These are phyloP conservation scores for Aurelia aurita complex sp. Pacific DNA, from an alignment of 30 jellyfish, hydroid and myxozoan species.

Conservation along the genomic window DNA sequence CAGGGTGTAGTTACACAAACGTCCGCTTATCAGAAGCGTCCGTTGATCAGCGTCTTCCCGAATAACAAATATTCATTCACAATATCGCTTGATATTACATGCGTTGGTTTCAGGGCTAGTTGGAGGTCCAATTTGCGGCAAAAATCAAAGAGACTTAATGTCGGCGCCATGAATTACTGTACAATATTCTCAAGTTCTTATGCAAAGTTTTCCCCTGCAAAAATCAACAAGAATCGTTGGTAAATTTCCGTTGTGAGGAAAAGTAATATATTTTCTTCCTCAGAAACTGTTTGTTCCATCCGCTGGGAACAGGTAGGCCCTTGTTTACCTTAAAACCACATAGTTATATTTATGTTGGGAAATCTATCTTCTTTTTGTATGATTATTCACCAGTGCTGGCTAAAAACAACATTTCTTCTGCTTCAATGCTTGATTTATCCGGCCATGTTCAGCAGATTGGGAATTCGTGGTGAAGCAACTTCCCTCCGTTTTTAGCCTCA, in stretches of 20 bases:
- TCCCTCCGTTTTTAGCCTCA: not conserved
- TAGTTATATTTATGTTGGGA: not conserved
- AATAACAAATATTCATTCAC: too few species aligned
- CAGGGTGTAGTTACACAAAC: too few species aligned
- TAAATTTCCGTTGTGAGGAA: not conserved
- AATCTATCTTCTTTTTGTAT: not conserved
- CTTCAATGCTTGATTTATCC: not conserved
- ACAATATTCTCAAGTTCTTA: not conserved
- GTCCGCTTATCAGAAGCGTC: too few species aligned
- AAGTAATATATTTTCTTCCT: not conserved
- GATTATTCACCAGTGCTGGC: not conserved
- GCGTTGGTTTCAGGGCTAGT: not conserved
- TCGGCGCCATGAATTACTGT: not conserved
- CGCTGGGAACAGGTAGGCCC: not conserved
- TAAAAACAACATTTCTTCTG: not conserved
- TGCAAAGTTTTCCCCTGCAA: not conserved
- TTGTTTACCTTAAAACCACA: slow-evolving; percentile 1
- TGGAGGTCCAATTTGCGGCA: not conserved
- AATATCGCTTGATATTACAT: not conserved
- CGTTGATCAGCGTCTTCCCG: too few species aligned
- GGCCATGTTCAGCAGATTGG: slow-evolving; percentile 4
- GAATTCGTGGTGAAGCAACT: not conserved
- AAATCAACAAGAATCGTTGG: not conserved
- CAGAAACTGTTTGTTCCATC: not conserved
- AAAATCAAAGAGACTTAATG: not conserved